Base-by-base conservation (phyloP, 2,888 invertebrate genomes). In the Rhorus exstirpatorius region DNA sequence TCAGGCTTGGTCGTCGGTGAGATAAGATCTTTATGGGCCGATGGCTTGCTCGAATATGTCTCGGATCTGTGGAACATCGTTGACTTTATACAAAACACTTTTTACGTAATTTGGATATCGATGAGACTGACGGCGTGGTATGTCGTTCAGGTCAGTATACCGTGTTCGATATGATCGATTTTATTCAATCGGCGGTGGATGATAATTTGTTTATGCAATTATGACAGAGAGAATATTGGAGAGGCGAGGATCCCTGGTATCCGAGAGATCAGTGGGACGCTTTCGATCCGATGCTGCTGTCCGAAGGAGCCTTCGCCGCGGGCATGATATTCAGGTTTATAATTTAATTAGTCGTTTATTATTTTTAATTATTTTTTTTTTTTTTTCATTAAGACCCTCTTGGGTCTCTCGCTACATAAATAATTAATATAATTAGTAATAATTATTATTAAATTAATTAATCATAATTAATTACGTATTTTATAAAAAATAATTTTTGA, bases 61-160 rank as follows among this genome's bases (percentile, higher is more conserved):
- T 96, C 96, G 86, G 99, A 99, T 93, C 95, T 99, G 85, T 99
- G 99, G 99, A 99, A 99, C 92, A 98, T 99, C 82, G 97, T 99
- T 3, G 99, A 99, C 93, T 99, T 99, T 92, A 97, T 99, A 88
- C 99, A 99, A 6, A 99, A 99, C 92, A 96, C 97, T 88, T 97
- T 99, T 89, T 99, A 99, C 92, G 97, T 99, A 21, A 96, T 97
- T 51, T 99, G 99, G 95, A 96, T 99, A 85, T 95, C 97, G 75
- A 94, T 99, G 86, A 94, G 99, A 84, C 94, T 97, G 72, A 97
- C 98, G 0, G 96, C 99, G 12, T 98, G 97, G 95, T 96, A 97
- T 88, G 95, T 97, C 74, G 97, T 97, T 24, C 97, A 97, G 96
- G 99, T 99, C 94, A 93, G 93, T 83, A 49, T 72, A 14, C 12